Evolutionary conservation across 2,113 vertebrate genomes (phyloP).

Genomic region (Sceloporus undulatus): DNA sequence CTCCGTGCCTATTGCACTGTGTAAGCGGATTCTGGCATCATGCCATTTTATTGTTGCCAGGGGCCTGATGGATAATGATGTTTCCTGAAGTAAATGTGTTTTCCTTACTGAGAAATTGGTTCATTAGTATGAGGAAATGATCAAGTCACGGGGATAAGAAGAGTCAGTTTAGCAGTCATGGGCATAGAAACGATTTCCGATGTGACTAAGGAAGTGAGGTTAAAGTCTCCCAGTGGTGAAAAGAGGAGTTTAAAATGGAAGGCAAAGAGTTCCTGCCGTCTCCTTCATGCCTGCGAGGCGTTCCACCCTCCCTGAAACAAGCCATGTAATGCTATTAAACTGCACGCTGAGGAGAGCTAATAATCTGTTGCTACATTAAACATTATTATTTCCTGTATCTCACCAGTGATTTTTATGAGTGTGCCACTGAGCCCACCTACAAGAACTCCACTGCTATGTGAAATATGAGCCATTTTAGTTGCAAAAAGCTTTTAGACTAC

Average conservation of each 20-base stretch:
- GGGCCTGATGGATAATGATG: slow-evolving; percentile 69
- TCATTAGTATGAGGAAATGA: slow-evolving; percentile 70
- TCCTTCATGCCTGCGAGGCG: not conserved
- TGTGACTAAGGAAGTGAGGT: slow-evolving; percentile 4
- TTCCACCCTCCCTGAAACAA: slow-evolving; percentile 47
- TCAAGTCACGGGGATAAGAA: slow-evolving; percentile 47
- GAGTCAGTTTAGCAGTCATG: slow-evolving; percentile 36
- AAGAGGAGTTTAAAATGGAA: slow-evolving; percentile 6
- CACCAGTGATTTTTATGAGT: slow-evolving; percentile 62
- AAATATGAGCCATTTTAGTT: slow-evolving; percentile 24
- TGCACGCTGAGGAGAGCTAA: slow-evolving; percentile 58
- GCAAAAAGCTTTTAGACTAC: not conserved
- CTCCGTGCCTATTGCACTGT: slow-evolving; percentile 55
- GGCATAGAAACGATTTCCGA: not conserved
- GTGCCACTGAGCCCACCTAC: slow-evolving; percentile 56
- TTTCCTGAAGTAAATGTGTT: slow-evolving; percentile 70
- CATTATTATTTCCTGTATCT: slow-evolving; percentile 68
- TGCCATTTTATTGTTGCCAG: slow-evolving; percentile 66
- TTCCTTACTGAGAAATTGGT: slow-evolving; percentile 55
- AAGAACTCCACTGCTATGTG: slow-evolving; percentile 26
- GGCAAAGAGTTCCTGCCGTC: not conserved
- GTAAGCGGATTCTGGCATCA: slow-evolving; percentile 68
- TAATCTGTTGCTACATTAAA: slow-evolving; percentile 70
- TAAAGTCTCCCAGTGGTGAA: slow-evolving; percentile 18
- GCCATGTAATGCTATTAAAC: slow-evolving; percentile 19